Evolutionary conservation across 2,797 vertebrate species (phyloP), one percentile per base, ranked within the genome.

Genomic region (Paedocypris micromegethes): DNA sequence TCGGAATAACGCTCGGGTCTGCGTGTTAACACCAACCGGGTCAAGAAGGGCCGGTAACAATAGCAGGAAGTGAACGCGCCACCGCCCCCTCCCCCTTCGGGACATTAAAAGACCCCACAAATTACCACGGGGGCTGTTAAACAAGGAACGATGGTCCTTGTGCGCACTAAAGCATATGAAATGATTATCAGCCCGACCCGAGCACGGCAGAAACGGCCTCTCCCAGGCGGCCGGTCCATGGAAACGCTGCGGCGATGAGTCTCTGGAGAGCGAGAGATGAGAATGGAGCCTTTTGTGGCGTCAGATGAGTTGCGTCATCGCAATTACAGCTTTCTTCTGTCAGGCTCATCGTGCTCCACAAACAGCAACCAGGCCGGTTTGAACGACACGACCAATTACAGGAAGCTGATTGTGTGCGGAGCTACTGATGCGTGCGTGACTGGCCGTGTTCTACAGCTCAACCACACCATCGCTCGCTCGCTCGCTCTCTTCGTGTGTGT

Each of bases 241-340:
- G 69, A 66, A 70, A 78, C 69, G 6, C n/a, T 2, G 42, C 45
- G 38, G n/a, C 53, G 38, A 38, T 37, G 39, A 4, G 23, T 68
- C 64, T 9, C 63, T 48, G 3, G 23, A 58, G 60, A 75, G 43
- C 3, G 44, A 9, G 6, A 41, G 9, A 44, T 40, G 63, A 68
- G 71, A 75, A 62, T 48, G 47, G 51, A 37, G 64, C 66, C 9
- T 47, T 67, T 75, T 74, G 66, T 67, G 67, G 55, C 69, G 58
- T 58, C 9, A 57, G 66, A 54, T 66, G 45, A 47, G 58, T 77
- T 67, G 67, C 72, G 75, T 76, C 69, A 76, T 54, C 38, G 51
- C 62, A 64, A 72, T 74, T 74, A 76, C 45, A 66, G 59, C 39
- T 56, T 56, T 72, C 61, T 51, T n/a, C 53, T 5, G 38, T 69